These are phyloP conservation scores for Alaudala cheleensis DNA, from an alignment of 2,113 vertebrate species.

Conservation along the genomic window DNA sequence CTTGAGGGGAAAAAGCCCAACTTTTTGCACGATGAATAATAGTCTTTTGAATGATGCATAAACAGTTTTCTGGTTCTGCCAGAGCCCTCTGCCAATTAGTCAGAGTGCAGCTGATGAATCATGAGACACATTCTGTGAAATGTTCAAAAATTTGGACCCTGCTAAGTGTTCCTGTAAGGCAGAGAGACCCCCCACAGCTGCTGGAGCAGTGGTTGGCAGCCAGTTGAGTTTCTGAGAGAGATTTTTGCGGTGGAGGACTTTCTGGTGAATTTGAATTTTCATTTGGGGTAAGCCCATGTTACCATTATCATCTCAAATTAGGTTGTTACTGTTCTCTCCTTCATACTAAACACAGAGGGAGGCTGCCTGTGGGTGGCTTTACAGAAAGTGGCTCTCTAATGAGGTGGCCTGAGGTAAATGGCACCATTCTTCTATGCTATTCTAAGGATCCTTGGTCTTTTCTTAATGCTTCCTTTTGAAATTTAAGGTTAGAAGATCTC, in stretches of 20 bases:
- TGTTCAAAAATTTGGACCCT: slow-evolving; percentile 39
- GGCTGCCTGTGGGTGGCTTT: neutral
- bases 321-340: neutral
- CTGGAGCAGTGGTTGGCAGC: neutral
- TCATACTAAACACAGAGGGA: neutral
- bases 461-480: neutral
- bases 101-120: slow-evolving; percentile 61
- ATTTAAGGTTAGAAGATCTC: neutral
- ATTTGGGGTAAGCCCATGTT: neutral
- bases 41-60: slow-evolving; percentile 20
- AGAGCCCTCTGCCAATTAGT: slow-evolving; percentile 61
- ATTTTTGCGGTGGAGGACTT: neutral
- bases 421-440: neutral
- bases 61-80: slow-evolving; percentile 57
- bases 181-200: slow-evolving; percentile 38
- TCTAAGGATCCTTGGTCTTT: neutral
- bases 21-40: slow-evolving; percentile 42
- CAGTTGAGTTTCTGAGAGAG: neutral
- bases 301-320: neutral
- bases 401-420: neutral
- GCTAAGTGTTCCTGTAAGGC: slow-evolving; percentile 29
- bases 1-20: neutral
- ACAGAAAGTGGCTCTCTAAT: neutral
- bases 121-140: slow-evolving; percentile 63
- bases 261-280: neutral